phyloP scores from a whole-genome alignment of 2,113 vertebrate genomes.

The Cryptomyrus ogoouensis region DNA sequence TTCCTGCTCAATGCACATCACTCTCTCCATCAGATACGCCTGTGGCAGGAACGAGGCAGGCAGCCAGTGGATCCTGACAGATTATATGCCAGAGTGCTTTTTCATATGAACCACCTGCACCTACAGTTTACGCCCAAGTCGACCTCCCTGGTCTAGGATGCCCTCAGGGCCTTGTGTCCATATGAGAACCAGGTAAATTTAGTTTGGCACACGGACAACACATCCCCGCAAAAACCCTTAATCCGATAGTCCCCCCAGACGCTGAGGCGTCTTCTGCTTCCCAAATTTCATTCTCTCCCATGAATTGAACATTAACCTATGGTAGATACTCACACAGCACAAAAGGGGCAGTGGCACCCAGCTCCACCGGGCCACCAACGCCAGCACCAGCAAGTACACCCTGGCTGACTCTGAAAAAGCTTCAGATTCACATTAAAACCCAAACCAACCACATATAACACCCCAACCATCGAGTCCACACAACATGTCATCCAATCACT shows the following conservation, averaged over 20 bases:
- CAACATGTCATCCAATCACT: background rate
- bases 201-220: background rate
- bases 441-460: background rate
- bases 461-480: background rate
- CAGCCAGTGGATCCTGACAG: background rate
- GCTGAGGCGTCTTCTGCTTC: background rate
- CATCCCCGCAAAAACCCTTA: background rate
- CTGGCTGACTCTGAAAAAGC: background rate
- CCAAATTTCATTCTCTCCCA: conserved; percentile 12
- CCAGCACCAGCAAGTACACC: background rate
- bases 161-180: background rate
- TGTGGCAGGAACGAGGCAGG: background rate
- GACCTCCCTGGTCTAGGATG: background rate
- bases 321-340: background rate
- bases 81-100: background rate
- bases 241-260: background rate
- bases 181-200: conserved; percentile 9
- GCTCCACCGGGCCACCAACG: background rate
- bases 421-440: background rate
- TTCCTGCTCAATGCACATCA: background rate
- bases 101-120: background rate
- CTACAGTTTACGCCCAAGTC: background rate
- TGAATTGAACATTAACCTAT: conserved; percentile 19
- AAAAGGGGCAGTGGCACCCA: background rate
- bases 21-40: background rate